Evolutionary conservation across 2,113 vertebrate genomes (phyloP).

Genomic region (Xiphophorus hellerii): DNA sequence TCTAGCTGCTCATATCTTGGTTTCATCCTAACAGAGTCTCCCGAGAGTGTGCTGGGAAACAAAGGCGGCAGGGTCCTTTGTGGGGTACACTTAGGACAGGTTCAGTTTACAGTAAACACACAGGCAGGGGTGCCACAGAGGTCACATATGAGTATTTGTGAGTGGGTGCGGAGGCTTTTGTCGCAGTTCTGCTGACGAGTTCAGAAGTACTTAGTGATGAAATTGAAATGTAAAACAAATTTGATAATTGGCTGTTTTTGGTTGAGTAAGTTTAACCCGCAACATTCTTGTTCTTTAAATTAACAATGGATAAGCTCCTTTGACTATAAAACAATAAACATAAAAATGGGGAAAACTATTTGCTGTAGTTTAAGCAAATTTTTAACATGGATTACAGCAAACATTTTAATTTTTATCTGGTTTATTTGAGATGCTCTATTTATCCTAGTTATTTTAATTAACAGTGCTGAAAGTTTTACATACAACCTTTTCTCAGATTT

Average conservation of each 20-base stretch:
- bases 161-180: slow-evolving; percentile 52
- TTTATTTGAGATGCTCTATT: neutral
- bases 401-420: neutral
- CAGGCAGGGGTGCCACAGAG: slow-evolving; percentile 56
- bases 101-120: slow-evolving; percentile 80
- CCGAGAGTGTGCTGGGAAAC: slow-evolving; percentile 56
- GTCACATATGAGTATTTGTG: slow-evolving; percentile 64
- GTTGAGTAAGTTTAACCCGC: neutral
- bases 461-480: neutral
- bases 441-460: neutral
- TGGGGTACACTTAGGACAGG: slow-evolving; percentile 54
- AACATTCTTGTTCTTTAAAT: neutral
- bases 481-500: neutral
- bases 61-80: slow-evolving; percentile 63
- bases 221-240: slow-evolving; percentile 3
- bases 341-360: neutral
- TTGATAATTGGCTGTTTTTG: neutral
- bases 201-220: slow-evolving; percentile 39
- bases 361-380: too few relatives aligned
- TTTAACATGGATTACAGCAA: neutral
- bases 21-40: slow-evolving; percentile 58
- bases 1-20: slow-evolving; percentile 61
- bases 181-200: slow-evolving; percentile 29
- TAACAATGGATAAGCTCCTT: neutral
- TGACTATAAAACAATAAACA: neutral